A percentile compares a stretch with the other conserved stretches of the same genome.
Conservation (phyloP, 2,113 vertebrate genomes). For the Triplophysa tibetana region DNA sequence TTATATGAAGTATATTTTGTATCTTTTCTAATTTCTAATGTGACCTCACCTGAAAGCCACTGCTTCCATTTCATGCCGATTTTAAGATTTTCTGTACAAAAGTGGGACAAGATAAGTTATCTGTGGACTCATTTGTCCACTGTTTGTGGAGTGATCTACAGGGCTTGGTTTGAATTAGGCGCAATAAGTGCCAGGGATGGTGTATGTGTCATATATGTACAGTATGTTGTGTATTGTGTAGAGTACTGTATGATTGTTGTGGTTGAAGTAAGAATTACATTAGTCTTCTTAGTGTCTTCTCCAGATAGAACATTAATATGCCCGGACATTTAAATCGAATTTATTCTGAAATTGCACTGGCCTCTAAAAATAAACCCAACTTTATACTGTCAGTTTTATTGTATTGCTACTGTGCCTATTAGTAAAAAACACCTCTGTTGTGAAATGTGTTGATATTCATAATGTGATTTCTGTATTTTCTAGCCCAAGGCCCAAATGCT, state of each 20-base stretch:
- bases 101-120: too few relatives aligned
- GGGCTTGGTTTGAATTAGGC: neutral
- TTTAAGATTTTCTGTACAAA: too few relatives aligned
- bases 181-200: neutral
- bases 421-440: neutral
- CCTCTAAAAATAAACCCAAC: neutral
- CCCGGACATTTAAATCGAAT: neutral
- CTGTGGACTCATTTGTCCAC: neutral
- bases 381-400: neutral
- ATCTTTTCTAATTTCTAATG: too few relatives aligned
- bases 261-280: neutral
- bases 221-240: neutral
- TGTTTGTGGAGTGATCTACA: neutral
- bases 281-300: neutral
- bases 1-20: too few relatives aligned
- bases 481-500: conserved; percentile 16
- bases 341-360: neutral
- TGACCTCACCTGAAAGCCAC: too few relatives aligned
- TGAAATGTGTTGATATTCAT: conserved; percentile 8
- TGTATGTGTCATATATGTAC: too few relatives aligned
- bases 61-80: too few relatives aligned
- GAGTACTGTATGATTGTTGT: neutral
- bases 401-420: neutral
- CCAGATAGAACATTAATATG: neutral
- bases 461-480: conserved; percentile 32